Evolutionary conservation across 2,113 vertebrate genomes (phyloP), one percentile per base, ranked within the genome.

Genomic region (Copsychus sechellarum): DNA sequence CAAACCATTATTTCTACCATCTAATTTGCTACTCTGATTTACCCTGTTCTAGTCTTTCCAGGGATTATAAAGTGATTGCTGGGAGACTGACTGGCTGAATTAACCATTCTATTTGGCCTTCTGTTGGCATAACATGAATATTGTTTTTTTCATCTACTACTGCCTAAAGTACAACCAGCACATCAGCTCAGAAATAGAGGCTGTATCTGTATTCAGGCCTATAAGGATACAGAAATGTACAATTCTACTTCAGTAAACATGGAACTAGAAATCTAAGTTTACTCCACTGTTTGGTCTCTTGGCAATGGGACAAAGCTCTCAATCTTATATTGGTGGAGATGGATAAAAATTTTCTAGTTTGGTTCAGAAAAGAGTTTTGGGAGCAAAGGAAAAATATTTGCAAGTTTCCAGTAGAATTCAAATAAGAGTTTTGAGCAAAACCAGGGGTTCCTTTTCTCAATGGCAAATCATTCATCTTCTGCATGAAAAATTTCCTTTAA

Each of bases 201-300:
- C 21, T 45, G 6, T 18, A 40, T 83, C 62, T 88, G 38, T 69
- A 9, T 38, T 70, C 47, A 77, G 38, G 11, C 18, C 77, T 58
- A 26, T 28, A 67, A 71, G 64, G 31, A 36, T 25, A 84, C 82
- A 81, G 69, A 88, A 94, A 81, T n/a, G 67, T 1, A 77, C 86
- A 88, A 60, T 53, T 57, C 57, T 93, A 14, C 33, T 53, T 50
- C 31, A 74, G 70, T 73, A 90, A 90, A 93, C 33, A 28, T 14
- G 22, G 50, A 88, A 79, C 87, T 82, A 90, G 67, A 92, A 72
- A 80, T 72, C 74, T 54, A 86, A 83, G 31, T 92, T 95, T 93
- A 92, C 74, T 69, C 72, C 48, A 29, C 66, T 82, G 58, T 88
- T 90, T 82, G 85, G n/a, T 60, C 51, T 89, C 82, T 17, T 40